These are phyloP conservation scores for Aphidoletes aphidimyza DNA, from an alignment of 2,888 invertebrate genomes.

Conservation along the genomic window DNA sequence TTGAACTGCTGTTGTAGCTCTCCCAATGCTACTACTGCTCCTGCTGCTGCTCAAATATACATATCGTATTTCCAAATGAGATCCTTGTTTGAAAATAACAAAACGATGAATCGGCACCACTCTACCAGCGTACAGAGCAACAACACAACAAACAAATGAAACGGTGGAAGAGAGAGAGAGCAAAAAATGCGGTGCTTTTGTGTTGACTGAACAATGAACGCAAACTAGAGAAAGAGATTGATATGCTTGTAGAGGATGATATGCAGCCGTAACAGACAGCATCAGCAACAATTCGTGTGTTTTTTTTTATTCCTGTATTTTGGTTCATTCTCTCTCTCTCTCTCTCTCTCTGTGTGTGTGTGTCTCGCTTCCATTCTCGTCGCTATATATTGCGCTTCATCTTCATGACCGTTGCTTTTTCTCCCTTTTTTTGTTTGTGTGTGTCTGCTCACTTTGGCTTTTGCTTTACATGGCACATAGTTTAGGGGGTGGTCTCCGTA, in stretches of 20 bases:
- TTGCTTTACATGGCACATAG: constrained; percentile 30
- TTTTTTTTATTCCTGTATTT: not conserved
- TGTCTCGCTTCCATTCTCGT: not conserved
- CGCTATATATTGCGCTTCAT: not conserved
- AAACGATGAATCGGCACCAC: constrained; percentile 45
- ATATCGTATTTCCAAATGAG: constrained; percentile 42
- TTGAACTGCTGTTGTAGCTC: too few relatives aligned
- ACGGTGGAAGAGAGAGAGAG: not conserved
- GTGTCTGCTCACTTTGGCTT: not conserved
- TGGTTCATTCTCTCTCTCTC: not conserved
- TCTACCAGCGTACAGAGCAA: not conserved
- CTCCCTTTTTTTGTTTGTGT: not conserved
- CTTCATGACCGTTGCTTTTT: not conserved
- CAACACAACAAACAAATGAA: not conserved
- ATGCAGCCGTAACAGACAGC: constrained; percentile 23
- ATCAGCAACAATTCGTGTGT: constrained; percentile 26
- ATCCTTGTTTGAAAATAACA: constrained; percentile 39
- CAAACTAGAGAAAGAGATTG: constrained; percentile 7
- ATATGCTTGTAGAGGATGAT: constrained; percentile 18
- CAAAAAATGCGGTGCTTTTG: constrained; percentile 17
- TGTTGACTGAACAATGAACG: not conserved
- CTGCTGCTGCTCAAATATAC: constrained; percentile 28
- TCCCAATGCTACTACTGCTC: too few relatives aligned
- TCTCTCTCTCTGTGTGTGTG: not conserved
- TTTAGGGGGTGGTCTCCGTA: constrained; percentile 52